phyloP scores from a whole-genome alignment of 1,140 invertebrate species.

The Halesus radiatus region DNA sequence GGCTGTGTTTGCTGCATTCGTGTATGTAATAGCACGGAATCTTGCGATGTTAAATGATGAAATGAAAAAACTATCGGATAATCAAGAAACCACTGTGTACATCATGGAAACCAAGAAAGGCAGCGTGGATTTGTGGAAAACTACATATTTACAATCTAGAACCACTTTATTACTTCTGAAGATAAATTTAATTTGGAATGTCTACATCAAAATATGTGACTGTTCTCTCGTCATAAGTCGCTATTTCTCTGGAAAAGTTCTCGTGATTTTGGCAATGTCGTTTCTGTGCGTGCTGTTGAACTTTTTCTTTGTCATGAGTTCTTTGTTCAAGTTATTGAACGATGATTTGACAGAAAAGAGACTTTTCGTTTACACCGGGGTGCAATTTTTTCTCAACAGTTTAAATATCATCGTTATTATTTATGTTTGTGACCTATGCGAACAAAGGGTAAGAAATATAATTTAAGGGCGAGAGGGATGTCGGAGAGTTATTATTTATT shows the following conservation, averaged over 20 bases:
- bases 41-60: background rate
- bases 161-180: background rate
- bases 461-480: no score
- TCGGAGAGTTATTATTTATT: no score
- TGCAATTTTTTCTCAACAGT: no score
- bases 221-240: background rate
- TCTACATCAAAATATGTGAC: slow-evolving; percentile 11
- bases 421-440: no score
- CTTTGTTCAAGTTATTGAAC: background rate
- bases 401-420: no score
- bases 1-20: background rate
- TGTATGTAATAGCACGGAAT: background rate
- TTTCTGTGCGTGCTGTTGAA: slow-evolving; percentile 5
- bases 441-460: no score
- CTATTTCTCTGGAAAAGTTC: slow-evolving; percentile 10
- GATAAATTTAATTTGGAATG: slow-evolving; percentile 8
- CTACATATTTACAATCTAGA: background rate
- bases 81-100: background rate
- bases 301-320: background rate
- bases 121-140: background rate
- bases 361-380: no score
- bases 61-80: background rate
- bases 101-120: background rate
- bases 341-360: background rate
- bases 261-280: background rate